A percentile compares a stretch with the other conserved stretches of the same genome.
Evolutionary conservation across 2,888 invertebrate species (phyloP).

Genomic region (Thymelicus acteon): DNA sequence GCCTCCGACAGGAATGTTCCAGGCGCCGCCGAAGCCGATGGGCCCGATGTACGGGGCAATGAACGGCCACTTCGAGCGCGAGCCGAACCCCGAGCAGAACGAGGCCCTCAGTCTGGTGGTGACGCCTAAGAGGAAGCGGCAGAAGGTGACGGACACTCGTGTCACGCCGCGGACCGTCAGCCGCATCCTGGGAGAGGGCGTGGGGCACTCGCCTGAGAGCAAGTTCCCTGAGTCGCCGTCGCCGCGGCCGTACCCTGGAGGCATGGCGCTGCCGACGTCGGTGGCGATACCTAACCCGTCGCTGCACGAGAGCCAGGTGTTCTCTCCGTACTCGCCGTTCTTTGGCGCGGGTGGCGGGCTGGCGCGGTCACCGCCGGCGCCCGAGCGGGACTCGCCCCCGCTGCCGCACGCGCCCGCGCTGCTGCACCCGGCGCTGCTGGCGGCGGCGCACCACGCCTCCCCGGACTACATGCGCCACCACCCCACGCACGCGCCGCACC

Average conservation of each 20-base stretch:
- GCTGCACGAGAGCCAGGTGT: constrained; percentile 96
- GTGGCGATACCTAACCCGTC: constrained; percentile 99
- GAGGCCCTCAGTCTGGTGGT: constrained; percentile 98
- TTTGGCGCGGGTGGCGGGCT: constrained; percentile 87
- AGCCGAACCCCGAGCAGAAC: constrained; percentile 93
- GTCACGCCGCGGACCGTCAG: constrained; percentile 96
- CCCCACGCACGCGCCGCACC: constrained; percentile 90
- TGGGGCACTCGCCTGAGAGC: constrained; percentile 87
- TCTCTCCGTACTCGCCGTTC: constrained; percentile 96
- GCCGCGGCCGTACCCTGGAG: constrained; percentile 91
- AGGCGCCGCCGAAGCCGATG: constrained; percentile 92
- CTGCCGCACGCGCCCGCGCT: constrained; percentile 93
- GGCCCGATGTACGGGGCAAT: constrained; percentile 87
- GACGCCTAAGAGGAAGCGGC: constrained; percentile 97
- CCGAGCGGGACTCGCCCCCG: constrained; percentile 92
- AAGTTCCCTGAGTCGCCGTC: constrained; percentile 88
- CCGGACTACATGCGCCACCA: constrained; percentile 91
- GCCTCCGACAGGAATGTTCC: constrained; percentile 91
- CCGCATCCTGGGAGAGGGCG: constrained; percentile 92
- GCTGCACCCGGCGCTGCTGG: constrained; percentile 93
- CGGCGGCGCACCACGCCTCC: constrained; percentile 92
- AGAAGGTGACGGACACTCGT: constrained; percentile 98
- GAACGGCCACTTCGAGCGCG: constrained; percentile 87
- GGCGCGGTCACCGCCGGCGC: constrained; percentile 85
- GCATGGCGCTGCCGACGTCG: constrained; percentile 96